Evolutionary conservation across 2,113 vertebrate genomes (phyloP), one percentile per base, ranked within the genome.

Genomic region (Ciconia boyciana): DNA sequence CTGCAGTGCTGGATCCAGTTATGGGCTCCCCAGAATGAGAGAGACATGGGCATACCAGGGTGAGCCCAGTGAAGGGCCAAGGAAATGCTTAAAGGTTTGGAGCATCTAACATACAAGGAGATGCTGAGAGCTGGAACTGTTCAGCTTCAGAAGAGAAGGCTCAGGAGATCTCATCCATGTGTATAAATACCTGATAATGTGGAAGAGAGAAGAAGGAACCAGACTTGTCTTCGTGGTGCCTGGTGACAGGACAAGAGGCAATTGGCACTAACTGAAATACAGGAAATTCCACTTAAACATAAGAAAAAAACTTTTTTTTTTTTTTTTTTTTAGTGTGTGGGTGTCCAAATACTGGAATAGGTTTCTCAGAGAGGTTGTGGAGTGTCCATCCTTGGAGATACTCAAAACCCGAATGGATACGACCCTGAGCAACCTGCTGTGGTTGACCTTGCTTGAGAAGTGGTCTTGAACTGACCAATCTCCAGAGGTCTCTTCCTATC

Each of bases 381-480:
- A 44, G 14, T 58, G 11, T 57, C 8, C 16, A 9, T 52, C 44
- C 36, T 57, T 36, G 6, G 34, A 62, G 44, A 58, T 19, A 49
- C 20, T 74, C 49, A 74, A 62, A 89, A 70, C 8, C 5, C 0
- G 0, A 34, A 13, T 48, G 36, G 32, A 34, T 7, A n/a, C 7
- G 25, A 29, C 6, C 17, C 20, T 65, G 13, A 83, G 9, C 17
- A 79, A 52, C 28, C 9, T 69, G 7, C 8, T 82, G 12, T 18
- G 14, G 22, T 51, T 74, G 41, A 78, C 24, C 24, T 60, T 79
- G 36, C 24, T 74, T 48, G 24, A 57, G 17, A 28, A 80, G 89
- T 26, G 7, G 20, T 74, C 52, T 94, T 81, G 34, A 80, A 57
- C 24, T 15, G 10, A 83, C 34, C 1, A 20, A 24, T 64, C 11